Evolutionary conservation across 23 tunicate genomes (phyloP).

Genomic region (Ciona savignyi): DNA sequence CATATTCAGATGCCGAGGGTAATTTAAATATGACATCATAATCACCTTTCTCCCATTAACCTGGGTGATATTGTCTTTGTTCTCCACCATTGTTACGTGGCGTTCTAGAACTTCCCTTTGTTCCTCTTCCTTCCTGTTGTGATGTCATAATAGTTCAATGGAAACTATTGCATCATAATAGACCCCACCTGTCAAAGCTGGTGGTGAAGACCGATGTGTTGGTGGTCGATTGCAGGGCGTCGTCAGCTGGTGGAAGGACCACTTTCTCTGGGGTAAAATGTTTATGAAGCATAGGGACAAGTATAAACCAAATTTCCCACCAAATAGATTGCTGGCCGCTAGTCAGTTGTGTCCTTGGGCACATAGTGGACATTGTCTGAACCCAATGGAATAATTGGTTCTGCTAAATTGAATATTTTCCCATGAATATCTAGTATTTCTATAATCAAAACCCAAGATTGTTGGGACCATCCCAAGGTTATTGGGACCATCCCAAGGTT

Average conservation of each 20-base stretch:
- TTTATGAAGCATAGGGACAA: too few relatives aligned
- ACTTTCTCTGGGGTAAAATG: neutral
- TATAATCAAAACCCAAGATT: too few relatives aligned
- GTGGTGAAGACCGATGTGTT: slow-evolving; percentile 16
- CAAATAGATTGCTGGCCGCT: too few relatives aligned
- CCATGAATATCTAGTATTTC: too few relatives aligned
- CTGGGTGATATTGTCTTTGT: slow-evolving; percentile 21
- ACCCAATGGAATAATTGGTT: too few relatives aligned
- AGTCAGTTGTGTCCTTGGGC: too few relatives aligned
- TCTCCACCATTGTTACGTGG: slow-evolving; percentile 89
- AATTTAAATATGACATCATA: neutral
- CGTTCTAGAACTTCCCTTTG: slow-evolving; percentile 28
- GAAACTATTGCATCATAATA: neutral
- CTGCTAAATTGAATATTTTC: too few relatives aligned
- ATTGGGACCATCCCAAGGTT: too few relatives aligned
- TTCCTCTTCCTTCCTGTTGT: slow-evolving; percentile 15
- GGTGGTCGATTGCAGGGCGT: slow-evolving; percentile 3
- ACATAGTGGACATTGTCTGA: too few relatives aligned
- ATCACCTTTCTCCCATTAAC: slow-evolving; percentile 13
- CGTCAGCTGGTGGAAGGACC: slow-evolving; percentile 27
- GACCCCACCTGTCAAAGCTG: slow-evolving; percentile 10
- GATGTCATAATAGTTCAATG: neutral
- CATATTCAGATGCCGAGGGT: neutral
- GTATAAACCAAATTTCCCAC: too few relatives aligned
- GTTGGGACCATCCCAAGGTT: too few relatives aligned